A percentile compares a stretch with the other conserved stretches of the same genome.
phyloP scores from a whole-genome alignment of 2,888 invertebrate species.

The Netelia fuscicornis region DNA sequence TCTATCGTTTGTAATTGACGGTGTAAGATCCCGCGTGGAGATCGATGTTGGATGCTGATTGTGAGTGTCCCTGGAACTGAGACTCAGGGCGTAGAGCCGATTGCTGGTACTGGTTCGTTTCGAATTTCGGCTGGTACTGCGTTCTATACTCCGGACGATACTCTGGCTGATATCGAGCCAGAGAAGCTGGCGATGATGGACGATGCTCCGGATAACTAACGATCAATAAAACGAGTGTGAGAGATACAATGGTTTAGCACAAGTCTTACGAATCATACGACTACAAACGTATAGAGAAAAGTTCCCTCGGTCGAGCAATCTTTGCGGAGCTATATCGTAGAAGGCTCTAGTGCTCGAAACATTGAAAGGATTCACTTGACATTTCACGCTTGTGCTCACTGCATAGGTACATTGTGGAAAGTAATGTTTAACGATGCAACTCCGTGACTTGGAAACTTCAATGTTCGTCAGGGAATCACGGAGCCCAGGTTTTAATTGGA shows the following conservation, averaged over 20 bases:
- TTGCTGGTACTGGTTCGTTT: slow-evolving; percentile 78
- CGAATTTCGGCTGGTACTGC: slow-evolving; percentile 82
- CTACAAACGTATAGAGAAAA: slow-evolving; percentile 13
- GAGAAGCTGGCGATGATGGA: slow-evolving; percentile 75
- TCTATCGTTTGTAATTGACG: slow-evolving; percentile 89
- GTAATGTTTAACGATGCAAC: slow-evolving; percentile 57
- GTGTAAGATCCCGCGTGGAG: slow-evolving; percentile 90
- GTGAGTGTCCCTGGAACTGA: slow-evolving; percentile 88
- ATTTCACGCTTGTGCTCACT: slow-evolving; percentile 74
- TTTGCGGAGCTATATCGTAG: slow-evolving; percentile 19
- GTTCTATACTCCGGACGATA: slow-evolving; percentile 82
- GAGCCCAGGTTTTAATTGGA: neutral
- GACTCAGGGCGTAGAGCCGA: slow-evolving; percentile 61
- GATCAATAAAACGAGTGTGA: slow-evolving; percentile 2
- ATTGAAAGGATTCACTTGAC: slow-evolving; percentile 80
- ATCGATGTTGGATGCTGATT: slow-evolving; percentile 91
- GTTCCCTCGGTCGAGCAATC: slow-evolving; percentile 68
- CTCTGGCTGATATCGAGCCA: slow-evolving; percentile 70
- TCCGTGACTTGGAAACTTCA: slow-evolving; percentile 31
- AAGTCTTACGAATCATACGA: neutral
- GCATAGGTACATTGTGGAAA: slow-evolving; percentile 60
- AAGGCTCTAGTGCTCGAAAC: slow-evolving; percentile 59
- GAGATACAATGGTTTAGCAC: neutral
- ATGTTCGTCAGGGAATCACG: slow-evolving; percentile 33
- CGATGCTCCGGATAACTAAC: slow-evolving; percentile 66